Percentiles rank a stretch among this genome's conserved stretches.
Evolutionary conservation across 2,888 invertebrate genomes (phyloP).

Genomic region (Cerastis rubricosa): DNA sequence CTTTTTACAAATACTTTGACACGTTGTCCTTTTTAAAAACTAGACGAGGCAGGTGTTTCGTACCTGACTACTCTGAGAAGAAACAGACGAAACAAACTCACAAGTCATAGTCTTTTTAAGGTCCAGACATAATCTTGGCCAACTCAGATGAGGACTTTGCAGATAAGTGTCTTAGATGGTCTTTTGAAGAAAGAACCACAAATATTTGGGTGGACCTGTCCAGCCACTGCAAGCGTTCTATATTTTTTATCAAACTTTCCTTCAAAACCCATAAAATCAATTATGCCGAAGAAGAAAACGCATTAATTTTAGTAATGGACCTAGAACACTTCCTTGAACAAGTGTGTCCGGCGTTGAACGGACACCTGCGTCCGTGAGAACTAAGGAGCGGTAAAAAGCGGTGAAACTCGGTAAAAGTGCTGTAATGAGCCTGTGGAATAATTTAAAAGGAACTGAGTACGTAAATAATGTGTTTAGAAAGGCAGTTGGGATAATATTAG

Average conservation of each 20-base stretch:
- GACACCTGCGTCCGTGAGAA: slow-evolving; percentile 71
- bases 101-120: too few species aligned
- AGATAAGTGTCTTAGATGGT: too few species aligned
- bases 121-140: too few species aligned
- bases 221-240: too few species aligned
- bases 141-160: too few species aligned
- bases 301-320: slow-evolving; percentile 70
- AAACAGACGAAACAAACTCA: too few species aligned
- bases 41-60: too few species aligned
- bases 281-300: slow-evolving; percentile 50
- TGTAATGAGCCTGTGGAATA: slow-evolving; percentile 51
- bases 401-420: slow-evolving; percentile 20
- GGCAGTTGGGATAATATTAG: slow-evolving; percentile 1
- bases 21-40: too few species aligned
- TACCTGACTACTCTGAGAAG: too few species aligned
- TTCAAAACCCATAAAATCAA: slow-evolving; percentile 45
- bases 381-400: slow-evolving; percentile 19
- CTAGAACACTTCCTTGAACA: slow-evolving; percentile 65
- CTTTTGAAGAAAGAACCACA: too few species aligned
- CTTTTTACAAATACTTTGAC: too few species aligned
- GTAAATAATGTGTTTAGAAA: slow-evolving; percentile 22
- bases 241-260: not conserved
- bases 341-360: slow-evolving; percentile 46
- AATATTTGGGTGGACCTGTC: too few species aligned
- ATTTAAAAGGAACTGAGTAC: slow-evolving; percentile 51